Percentiles rank a stretch among this genome's conserved stretches.
Evolutionary conservation across 2,113 vertebrate species (phyloP).

Genomic region (Stegostoma tigrinum): DNA sequence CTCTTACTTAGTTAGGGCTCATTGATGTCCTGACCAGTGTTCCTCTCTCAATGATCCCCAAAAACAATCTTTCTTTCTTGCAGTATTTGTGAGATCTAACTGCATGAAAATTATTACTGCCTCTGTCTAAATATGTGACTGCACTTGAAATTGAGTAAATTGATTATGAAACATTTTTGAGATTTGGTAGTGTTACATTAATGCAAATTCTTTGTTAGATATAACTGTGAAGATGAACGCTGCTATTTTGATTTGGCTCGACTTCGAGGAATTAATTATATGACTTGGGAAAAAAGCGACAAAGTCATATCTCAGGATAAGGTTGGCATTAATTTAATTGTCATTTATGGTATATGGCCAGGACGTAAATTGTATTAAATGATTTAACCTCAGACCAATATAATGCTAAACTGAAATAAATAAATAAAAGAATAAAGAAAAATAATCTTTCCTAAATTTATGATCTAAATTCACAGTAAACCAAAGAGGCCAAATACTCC

Average conservation of each 20-base stretch:
- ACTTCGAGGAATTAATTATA: slow-evolving; percentile 80
- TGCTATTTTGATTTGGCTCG: slow-evolving; percentile 93
- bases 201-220: slow-evolving; percentile 55
- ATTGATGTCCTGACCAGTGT: not conserved
- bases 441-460: not conserved
- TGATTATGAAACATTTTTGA: not conserved
- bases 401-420: not conserved
- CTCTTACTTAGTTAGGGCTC: not conserved
- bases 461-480: not conserved
- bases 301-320: slow-evolving; percentile 90
- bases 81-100: not conserved
- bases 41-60: not conserved
- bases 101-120: slow-evolving; percentile 38
- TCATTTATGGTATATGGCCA: not conserved
- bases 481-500: not conserved
- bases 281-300: slow-evolving; percentile 81
- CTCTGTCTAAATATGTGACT: not conserved
- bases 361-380: not conserved
- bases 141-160: not conserved
- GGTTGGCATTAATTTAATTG: slow-evolving; percentile 52
- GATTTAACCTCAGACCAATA: not conserved
- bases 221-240: slow-evolving; percentile 93
- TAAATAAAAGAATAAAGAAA: not conserved
- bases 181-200: not conserved
- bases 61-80: not conserved